phyloP scores from a whole-genome alignment of 2,113 vertebrate genomes.

The Labeo catla region DNA sequence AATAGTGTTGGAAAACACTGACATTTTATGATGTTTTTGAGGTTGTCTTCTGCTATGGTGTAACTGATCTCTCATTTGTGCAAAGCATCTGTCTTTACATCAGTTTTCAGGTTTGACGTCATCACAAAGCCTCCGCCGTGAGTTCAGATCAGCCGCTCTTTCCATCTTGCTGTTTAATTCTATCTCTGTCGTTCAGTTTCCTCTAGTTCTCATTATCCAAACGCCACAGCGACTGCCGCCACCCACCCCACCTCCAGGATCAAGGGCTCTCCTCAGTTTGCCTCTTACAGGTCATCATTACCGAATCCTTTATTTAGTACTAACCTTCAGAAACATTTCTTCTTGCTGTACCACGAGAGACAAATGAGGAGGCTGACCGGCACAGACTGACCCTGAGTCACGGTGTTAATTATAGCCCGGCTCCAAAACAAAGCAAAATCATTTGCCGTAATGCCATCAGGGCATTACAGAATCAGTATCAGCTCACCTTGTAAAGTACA shows the following conservation, averaged over 20 bases:
- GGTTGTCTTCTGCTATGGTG: no score
- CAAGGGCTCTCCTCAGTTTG: slow-evolving; percentile 40
- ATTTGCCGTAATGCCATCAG: slow-evolving; percentile 42
- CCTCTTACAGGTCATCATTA: slow-evolving; percentile 12
- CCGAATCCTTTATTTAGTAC: slow-evolving; percentile 58
- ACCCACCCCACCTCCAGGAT: slow-evolving; percentile 29
- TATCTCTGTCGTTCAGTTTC: not conserved
- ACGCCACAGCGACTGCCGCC: slow-evolving; percentile 7
- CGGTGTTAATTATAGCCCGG: slow-evolving; percentile 59
- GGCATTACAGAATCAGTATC: slow-evolving; percentile 30
- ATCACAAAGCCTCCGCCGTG: not conserved
- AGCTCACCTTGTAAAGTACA: slow-evolving; percentile 6
- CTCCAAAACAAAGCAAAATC: slow-evolving; percentile 53
- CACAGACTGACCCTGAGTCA: slow-evolving; percentile 55
- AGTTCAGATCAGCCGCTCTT: not conserved
- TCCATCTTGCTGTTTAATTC: not conserved
- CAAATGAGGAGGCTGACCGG: slow-evolving; percentile 44
- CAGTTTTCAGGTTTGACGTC: not conserved
- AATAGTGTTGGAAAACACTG: no score
- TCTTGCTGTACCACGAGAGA: not conserved
- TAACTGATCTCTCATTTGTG: no score
- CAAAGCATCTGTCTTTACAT: not conserved
- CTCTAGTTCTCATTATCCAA: slow-evolving; percentile 33
- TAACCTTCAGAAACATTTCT: slow-evolving; percentile 45
- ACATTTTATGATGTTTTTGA: no score